phyloP scores from a whole-genome alignment of 2,113 vertebrate species.

The Gallinago undulata region DNA sequence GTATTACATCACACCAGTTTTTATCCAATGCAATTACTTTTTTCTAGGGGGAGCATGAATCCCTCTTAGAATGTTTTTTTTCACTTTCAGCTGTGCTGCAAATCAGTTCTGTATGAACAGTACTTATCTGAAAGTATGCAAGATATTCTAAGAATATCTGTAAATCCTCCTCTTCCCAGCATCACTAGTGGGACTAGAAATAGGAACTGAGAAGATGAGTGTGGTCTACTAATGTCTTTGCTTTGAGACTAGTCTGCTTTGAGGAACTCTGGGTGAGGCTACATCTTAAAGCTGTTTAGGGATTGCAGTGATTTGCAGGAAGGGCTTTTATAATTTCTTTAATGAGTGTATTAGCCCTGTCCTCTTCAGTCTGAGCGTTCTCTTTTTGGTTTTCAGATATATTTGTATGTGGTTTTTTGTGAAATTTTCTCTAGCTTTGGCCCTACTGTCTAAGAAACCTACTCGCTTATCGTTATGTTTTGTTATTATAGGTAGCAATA shows the following conservation, averaged over 20 bases:
- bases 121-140: not conserved
- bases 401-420: not conserved
- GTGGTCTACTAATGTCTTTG: not conserved
- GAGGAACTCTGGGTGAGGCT: not conserved
- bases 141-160: not conserved
- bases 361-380: not conserved
- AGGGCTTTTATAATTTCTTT: not conserved
- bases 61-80: not conserved
- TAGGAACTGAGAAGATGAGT: not conserved
- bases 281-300: not conserved
- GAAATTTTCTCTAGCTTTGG: not conserved
- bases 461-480: accelerated
- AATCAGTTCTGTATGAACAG: not conserved
- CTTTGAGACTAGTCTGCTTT: not conserved
- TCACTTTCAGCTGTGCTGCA: accelerated
- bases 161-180: not conserved
- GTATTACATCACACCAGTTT: not conserved
- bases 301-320: not conserved
- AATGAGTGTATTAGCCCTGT: not conserved
- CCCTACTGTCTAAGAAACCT: not conserved
- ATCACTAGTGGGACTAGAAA: not conserved
- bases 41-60: not conserved
- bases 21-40: not conserved
- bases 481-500: not conserved
- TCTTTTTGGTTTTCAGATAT: not conserved